Evolutionary conservation across 2,113 vertebrate species (phyloP).

Genomic region (Salvelinus alpinus): DNA sequence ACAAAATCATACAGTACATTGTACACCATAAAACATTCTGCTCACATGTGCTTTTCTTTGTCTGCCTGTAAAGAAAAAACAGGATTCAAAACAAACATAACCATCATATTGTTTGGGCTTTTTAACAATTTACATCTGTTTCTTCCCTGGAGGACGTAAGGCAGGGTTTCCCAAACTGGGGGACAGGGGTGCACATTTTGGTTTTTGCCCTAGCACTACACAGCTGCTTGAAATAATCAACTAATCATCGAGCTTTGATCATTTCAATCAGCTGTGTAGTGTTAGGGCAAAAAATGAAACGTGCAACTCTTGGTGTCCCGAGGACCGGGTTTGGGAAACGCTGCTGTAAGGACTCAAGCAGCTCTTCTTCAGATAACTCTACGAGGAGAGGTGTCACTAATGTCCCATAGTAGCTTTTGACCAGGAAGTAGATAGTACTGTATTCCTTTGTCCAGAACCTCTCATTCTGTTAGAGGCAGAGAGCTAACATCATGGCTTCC

Average conservation of each 20-base stretch:
- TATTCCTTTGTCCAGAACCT: slow-evolving; percentile 79
- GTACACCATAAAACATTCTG: slow-evolving; percentile 83
- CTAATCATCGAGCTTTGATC: no score
- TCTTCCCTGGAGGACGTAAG: slow-evolving; percentile 75
- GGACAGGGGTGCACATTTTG: no score
- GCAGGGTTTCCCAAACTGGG: no score
- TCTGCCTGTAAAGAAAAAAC: slow-evolving; percentile 72
- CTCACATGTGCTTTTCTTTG: slow-evolving; percentile 77
- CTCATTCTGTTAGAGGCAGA: slow-evolving; percentile 72
- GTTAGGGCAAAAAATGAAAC: no score
- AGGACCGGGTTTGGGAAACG: no score
- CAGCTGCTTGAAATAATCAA: no score
- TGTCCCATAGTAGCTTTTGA: slow-evolving; percentile 75
- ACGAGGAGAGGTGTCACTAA: slow-evolving; percentile 26
- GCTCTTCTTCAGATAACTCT: slow-evolving; percentile 53
- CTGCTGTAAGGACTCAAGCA: slow-evolving; percentile 65
- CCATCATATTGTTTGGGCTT: no score
- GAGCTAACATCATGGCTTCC: slow-evolving; percentile 73
- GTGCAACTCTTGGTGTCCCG: no score
- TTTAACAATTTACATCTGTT: neutral
- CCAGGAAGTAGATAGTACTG: slow-evolving; percentile 83
- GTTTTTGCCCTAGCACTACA: no score
- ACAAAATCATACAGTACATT: slow-evolving; percentile 78
- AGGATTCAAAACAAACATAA: neutral
- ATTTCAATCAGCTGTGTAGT: no score